phyloP scores from a whole-genome alignment of 2,113 vertebrate species.

The Ovis canadensis region DNA sequence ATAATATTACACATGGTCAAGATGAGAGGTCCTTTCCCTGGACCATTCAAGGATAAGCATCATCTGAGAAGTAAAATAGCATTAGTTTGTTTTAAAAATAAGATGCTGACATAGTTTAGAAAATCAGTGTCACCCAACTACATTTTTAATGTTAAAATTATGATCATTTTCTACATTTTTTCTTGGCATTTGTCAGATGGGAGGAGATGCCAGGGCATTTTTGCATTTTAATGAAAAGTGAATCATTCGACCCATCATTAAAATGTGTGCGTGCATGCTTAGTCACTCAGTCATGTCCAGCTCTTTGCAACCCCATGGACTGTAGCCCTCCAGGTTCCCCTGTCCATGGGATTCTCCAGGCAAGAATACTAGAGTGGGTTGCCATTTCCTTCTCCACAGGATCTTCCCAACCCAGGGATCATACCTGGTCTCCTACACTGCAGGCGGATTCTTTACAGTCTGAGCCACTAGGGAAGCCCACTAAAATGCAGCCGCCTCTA shows the following conservation, averaged over 20 bases:
- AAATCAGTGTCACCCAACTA: not conserved
- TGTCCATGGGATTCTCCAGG: not conserved
- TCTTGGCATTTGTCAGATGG: not conserved
- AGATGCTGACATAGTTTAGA: not conserved
- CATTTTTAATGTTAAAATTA: not conserved
- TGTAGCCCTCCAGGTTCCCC: not conserved
- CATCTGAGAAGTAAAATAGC: not conserved
- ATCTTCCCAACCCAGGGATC: not conserved
- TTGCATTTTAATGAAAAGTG: not conserved
- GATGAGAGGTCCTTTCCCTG: not conserved
- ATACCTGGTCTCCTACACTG: not conserved
- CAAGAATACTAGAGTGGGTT: not conserved
- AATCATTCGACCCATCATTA: not conserved
- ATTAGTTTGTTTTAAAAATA: not conserved
- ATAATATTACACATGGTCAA: not conserved
- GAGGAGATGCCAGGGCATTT: not conserved
- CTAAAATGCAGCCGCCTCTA: not conserved
- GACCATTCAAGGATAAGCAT: not conserved
- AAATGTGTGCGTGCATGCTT: not conserved
- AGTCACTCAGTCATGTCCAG: not conserved
- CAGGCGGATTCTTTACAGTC: not conserved
- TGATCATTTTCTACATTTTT: not conserved
- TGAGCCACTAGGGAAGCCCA: not conserved
- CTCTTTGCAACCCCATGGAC: not conserved
- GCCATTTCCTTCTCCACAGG: not conserved